Conservation (phyloP, 2,888 invertebrate genomes). For the Anoplius nigerrimus region DNA sequence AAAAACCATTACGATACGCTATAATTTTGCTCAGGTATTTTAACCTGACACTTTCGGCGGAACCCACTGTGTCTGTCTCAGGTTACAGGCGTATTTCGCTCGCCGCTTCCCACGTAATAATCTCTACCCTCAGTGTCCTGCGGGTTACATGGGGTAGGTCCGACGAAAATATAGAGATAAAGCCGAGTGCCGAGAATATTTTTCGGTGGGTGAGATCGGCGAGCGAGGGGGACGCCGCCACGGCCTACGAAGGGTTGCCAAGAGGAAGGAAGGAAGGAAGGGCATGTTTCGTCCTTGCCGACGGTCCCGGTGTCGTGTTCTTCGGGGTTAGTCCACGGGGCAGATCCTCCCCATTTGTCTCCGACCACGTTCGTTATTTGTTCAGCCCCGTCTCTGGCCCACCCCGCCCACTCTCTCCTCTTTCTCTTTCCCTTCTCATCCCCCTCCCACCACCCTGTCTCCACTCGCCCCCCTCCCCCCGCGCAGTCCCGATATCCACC, state of each 20-base stretch:
- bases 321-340: constrained; percentile 21
- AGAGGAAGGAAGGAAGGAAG: not conserved
- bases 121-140: no score
- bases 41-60: no score
- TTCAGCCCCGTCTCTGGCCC: constrained; percentile 17
- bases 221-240: not conserved
- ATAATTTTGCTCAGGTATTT: no score
- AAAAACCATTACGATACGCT: no score
- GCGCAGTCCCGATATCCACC: constrained; percentile 16
- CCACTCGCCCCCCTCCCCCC: not conserved
- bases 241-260: not conserved
- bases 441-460: constrained; percentile 1
- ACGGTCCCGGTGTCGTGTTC: constrained; percentile 30
- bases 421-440: not conserved
- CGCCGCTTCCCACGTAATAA: no score
- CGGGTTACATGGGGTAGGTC: no score
- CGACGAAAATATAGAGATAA: not conserved
- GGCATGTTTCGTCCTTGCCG: no score
- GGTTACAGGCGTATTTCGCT: no score
- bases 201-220: not conserved
- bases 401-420: constrained; percentile 1
- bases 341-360: constrained; percentile 47
- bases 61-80: no score
- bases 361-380: constrained; percentile 47
- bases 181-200: not conserved